Conservation (phyloP, 64 coral and sea anemone species). For the Pocillopora damicornis region DNA sequence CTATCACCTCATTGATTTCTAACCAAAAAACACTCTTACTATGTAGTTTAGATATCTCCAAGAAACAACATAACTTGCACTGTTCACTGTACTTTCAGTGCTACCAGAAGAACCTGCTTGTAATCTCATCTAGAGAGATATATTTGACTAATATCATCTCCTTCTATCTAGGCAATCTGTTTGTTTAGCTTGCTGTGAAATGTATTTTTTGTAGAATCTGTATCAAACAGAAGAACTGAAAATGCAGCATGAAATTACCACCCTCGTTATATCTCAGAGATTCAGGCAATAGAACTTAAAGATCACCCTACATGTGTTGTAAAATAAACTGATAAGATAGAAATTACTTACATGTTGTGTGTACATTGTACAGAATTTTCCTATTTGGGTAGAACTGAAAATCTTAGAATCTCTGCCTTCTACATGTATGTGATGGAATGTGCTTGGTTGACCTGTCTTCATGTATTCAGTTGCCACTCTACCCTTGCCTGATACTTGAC, state of each 20-base stretch:
- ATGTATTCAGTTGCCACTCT: background rate
- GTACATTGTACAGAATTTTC: background rate
- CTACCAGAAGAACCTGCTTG: background rate
- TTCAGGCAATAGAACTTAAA: background rate
- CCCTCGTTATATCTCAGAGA: background rate
- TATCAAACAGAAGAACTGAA: background rate
- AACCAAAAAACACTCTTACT: background rate
- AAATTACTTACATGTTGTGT: background rate
- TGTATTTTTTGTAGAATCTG: background rate
- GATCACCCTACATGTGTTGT: background rate
- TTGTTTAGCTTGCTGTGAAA: background rate
- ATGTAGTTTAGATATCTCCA: too few relatives aligned
- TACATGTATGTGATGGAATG: slow-evolving; percentile 22
- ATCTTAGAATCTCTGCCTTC: background rate
- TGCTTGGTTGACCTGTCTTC: background rate
- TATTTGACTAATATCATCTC: background rate
- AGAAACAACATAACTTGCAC: too few relatives aligned
- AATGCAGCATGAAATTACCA: background rate
- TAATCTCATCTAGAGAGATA: background rate
- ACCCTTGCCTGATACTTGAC: background rate
- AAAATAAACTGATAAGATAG: background rate
- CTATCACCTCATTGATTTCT: background rate
- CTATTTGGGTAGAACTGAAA: background rate
- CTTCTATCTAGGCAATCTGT: background rate
- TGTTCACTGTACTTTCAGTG: too few relatives aligned